Evolutionary conservation across 2,113 vertebrate species (phyloP).

Genomic region (Mesitornis unicolor): DNA sequence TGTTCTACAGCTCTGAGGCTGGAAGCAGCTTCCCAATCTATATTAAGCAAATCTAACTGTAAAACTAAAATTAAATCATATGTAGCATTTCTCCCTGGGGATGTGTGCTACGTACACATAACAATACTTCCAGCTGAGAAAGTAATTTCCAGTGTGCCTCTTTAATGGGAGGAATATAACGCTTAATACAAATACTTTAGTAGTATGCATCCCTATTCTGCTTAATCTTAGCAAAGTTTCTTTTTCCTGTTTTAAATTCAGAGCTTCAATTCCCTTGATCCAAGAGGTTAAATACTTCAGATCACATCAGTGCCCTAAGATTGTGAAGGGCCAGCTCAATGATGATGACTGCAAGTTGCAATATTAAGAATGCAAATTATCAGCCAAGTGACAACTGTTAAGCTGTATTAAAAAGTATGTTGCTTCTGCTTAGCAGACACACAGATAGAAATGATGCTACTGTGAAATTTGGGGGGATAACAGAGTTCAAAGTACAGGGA

Average conservation of each 20-base stretch:
- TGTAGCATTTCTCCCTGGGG: neutral
- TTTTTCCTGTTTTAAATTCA: slow-evolving; percentile 28
- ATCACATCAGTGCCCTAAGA: slow-evolving; percentile 27
- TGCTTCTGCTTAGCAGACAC: slow-evolving; percentile 11
- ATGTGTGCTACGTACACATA: neutral
- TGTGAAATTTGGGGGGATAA: neutral
- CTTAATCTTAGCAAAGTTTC: neutral
- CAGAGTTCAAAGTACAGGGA: slow-evolving; percentile 23
- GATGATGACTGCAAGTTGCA: slow-evolving; percentile 20
- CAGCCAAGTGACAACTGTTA: slow-evolving; percentile 51
- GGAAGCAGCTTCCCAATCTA: neutral
- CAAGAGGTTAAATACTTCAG: slow-evolving; percentile 46
- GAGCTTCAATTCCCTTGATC: neutral
- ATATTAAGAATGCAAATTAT: slow-evolving; percentile 52
- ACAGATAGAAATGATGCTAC: slow-evolving; percentile 31
- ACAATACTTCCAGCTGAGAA: neutral
- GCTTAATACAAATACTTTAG: neutral
- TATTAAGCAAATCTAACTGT: neutral
- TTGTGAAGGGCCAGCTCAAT: slow-evolving; percentile 41
- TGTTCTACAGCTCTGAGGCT: neutral
- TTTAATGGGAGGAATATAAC: slow-evolving; percentile 9
- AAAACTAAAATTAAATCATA: slow-evolving; percentile 42
- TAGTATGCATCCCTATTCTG: neutral
- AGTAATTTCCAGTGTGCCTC: neutral
- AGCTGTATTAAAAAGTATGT: slow-evolving; percentile 23